Base-by-base conservation (phyloP, 2,888 invertebrate species). In the Cerceris ruficornis region DNA sequence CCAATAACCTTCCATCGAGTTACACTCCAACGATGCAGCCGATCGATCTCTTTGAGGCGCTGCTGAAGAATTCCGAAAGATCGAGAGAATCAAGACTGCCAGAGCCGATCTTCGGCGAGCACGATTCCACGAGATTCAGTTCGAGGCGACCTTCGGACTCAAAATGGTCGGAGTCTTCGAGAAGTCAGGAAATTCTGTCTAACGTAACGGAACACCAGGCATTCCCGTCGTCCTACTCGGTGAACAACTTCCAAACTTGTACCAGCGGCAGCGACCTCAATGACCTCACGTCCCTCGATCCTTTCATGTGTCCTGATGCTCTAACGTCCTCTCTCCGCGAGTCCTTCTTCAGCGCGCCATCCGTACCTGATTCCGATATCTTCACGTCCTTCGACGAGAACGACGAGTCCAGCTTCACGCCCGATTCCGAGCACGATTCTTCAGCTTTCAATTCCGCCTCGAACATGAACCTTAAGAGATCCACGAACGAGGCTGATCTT, bases 101-200 rank as follows among this genome's bases (percentile, higher is more conserved):
- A 0, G 90, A 90, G 0, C 86, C 88, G 0, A 86, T 87, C 39
- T 92, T 92, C 66, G 78, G 85, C 0, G 91, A 92, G 57, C 91
- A 91, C 73, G 89, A 90, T 43, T 89, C 89, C 0, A 91, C 89
- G 49, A 87, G 88, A 43, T 91, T 90, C 81, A 91, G 88, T 65
- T 92, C 92, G 0, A 80, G 91, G 41, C 82, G 91, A 50, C 91
- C 92, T 2, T 91, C 92, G 0, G 91, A 92, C 55, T 90, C 91
- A 0, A 87, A 87, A 11, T 92, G 92, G 92, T 92, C 91, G 9
- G 92, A 92, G 59, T 91, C 91, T 0, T 92, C 92, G 0, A 85
- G 91, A 42, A 92, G 92, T 52, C 92, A 92, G 41, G 92, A 92
- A 69, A 61, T 91, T 6, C 80, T 92, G 1, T 88, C 92, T 0